Base-by-base conservation (phyloP, 1,140 invertebrate species). In the Micrasema longulum region DNA sequence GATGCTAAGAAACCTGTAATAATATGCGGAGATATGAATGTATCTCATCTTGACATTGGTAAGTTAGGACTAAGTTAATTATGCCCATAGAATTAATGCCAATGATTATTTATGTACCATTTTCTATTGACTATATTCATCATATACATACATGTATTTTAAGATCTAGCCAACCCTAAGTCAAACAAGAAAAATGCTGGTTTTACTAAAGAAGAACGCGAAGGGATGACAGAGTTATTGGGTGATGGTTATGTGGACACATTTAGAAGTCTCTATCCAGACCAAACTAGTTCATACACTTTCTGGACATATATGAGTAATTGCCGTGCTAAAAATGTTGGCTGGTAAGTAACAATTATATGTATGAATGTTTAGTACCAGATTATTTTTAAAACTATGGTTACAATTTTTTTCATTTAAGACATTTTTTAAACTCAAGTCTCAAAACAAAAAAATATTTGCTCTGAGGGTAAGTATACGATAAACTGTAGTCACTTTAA, bases 1-100 rank as follows among this genome's bases (percentile, higher is more conserved):
- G 95, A 99, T 84, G 84, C 88, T 67, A 91, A 93, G 55, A 99
- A 99, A 82, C 95, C 97, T 12, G 95, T 99, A 0, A 92, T 99
- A 53, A 88, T 98, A 73, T 95, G 93, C 81, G 97, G 98, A 1
- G 98, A 99, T 83, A 91, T 99, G 87, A 99, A 99, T 86, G 97
- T 99, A 4, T 92, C 97, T 50, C 97, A 99, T 83, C 84, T 92
- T 76, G 94, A 97, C 87, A 98, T 99, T 79, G 95, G 94, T 95
- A 84, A 80, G 77, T 26, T 14, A 31, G 26, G 26, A 31, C 26
- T 31, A 31, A 2, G 7, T 31, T n/a, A n/a, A n/a, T n/a, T n/a
- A n/a, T n/a, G n/a, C n/a, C n/a, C n/a, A n/a, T n/a, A n/a, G n/a
- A n/a, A 31, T 7, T 31, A 31, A 4, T 31, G 7, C 7, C 26